Base-by-base conservation (phyloP, 2,888 invertebrate genomes). In the Pseudococcus longispinus region DNA sequence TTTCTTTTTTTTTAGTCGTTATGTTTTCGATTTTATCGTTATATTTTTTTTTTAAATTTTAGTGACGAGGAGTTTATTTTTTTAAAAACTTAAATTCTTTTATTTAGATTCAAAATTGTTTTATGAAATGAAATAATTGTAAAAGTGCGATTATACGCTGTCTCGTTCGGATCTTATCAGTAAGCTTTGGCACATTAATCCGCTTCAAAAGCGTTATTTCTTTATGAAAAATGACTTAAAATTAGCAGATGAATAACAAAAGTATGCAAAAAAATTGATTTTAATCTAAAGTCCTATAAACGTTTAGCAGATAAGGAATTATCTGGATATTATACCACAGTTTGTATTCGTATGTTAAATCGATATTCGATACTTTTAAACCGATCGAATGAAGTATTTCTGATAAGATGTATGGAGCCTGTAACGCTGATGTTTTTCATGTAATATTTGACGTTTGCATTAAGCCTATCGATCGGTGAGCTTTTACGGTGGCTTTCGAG, bases 11-110 rank as follows among this genome's bases (percentile, higher is more conserved):
- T 77, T 37, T 4, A 37, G 8, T 8, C n/a, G 23, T 18, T 74
- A 20, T 77, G 29, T 26, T 29, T 77, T 37, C 20, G 2, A 77
- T 18, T 29, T 29, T 13, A 29, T 29, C 15, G 44, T 23, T 46
- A 20, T n/a, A n/a, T n/a, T 44, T 83, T 44, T 83, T 23, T 23
- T 37, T 44, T n/a, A 83, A 83, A 55, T 83, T 83, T 9, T 83
- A 23, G 23, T 11, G 20, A 9, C n/a, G 15, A 42, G n/a, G 37
- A 82, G 5, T 77, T 32, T 13, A 85, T 74, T 37, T 37, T 37
- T 74, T 26, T 74, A n/a, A n/a, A n/a, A n/a, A n/a, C n/a, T 74
- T 65, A 20, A 26, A 15, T n/a, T n/a, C n/a, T n/a, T n/a, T 13
- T 44, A 13, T 44, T 46, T 46, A 15, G 46, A 46, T 46, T 15